Conservation (phyloP, 1,140 invertebrate species). For the Reticulitermes speratus region DNA sequence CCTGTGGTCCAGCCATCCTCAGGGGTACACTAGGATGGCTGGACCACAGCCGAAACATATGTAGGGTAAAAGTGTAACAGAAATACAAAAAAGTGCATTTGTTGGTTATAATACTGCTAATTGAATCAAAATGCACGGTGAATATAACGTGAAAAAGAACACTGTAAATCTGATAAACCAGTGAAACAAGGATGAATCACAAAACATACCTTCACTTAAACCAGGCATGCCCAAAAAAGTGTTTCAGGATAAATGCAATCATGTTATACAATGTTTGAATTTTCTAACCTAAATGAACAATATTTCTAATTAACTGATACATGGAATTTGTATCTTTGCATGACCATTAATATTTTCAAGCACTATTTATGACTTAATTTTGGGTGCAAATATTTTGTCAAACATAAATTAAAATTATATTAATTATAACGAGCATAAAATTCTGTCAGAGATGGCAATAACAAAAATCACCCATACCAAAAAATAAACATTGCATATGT, state of each 20-base stretch:
- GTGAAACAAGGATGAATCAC: neutral
- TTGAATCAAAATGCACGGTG: too few relatives aligned
- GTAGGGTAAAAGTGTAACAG: too few relatives aligned
- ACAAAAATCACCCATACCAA: neutral
- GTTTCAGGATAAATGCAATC: neutral
- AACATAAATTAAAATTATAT: neutral
- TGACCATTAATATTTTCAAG: neutral
- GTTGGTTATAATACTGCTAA: too few relatives aligned
- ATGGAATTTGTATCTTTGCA: neutral
- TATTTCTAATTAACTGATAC: neutral
- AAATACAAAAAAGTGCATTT: too few relatives aligned
- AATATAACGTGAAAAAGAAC: too few relatives aligned
- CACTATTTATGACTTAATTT: neutral
- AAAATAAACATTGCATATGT: neutral
- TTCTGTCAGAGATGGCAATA: neutral
- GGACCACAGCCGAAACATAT: too few relatives aligned
- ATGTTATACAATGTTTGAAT: neutral
- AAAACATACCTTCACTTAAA: slow-evolving; percentile 14
- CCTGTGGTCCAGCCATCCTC: too few relatives aligned
- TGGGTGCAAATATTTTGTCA: neutral
- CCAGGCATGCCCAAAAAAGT: neutral
- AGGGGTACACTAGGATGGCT: too few relatives aligned
- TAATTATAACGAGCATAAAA: neutral
- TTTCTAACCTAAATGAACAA: neutral
- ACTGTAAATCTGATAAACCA: neutral